Conservation (phyloP, 2,797 vertebrate species). For the Pipistrellus kuhlii region DNA sequence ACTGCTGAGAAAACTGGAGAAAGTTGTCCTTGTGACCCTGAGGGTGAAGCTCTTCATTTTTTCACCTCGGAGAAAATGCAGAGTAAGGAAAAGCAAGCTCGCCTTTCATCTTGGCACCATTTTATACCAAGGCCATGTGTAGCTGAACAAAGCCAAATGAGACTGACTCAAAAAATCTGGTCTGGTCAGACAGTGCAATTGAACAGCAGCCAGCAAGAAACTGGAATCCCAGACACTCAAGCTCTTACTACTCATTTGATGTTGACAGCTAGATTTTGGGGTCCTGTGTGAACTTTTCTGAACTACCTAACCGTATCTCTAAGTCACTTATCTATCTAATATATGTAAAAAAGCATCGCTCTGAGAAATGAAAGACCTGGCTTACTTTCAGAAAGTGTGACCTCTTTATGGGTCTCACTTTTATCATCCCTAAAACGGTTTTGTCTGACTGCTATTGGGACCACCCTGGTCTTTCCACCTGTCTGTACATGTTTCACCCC, state of each 20-base stretch:
- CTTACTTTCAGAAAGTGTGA: neutral
- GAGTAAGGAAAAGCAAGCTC: neutral
- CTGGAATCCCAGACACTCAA: constrained; percentile 48
- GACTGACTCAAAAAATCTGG: constrained; percentile 14
- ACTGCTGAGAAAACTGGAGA: constrained; percentile 13
- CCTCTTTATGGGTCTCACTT: neutral
- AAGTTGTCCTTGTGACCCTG: neutral
- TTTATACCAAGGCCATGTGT: neutral
- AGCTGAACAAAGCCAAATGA: constrained; percentile 62
- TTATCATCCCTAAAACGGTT: neutral
- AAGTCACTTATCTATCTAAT: neutral
- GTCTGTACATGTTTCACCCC: neutral
- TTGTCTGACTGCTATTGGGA: neutral
- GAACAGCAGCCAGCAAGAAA: constrained; percentile 49
- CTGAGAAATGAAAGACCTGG: neutral
- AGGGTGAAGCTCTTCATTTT: neutral
- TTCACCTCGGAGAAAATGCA: neutral
- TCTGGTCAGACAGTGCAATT: neutral
- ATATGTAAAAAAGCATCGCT: neutral
- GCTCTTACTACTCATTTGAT: neutral
- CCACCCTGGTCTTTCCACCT: constrained; percentile 12
- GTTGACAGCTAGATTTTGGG: neutral
- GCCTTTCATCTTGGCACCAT: neutral
- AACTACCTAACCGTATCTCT: neutral
- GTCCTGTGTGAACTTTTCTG: constrained; percentile 15